A percentile compares a stretch with the other conserved stretches of the same genome.
Conservation (phyloP, 2,113 vertebrate species). For the Pelvicachromis taeniatus region DNA sequence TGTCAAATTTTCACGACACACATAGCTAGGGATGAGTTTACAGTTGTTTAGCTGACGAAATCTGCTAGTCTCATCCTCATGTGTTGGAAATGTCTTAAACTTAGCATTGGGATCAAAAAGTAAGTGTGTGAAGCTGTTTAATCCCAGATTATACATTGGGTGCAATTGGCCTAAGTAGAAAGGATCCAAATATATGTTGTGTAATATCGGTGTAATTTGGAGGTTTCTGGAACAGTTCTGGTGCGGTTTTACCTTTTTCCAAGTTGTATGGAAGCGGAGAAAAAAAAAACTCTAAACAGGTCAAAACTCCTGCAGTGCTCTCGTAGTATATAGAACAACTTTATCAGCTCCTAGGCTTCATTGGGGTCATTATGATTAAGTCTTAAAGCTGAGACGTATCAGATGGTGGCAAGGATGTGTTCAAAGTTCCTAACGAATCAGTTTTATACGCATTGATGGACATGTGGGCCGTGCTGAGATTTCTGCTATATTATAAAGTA, state of each 20-base stretch:
- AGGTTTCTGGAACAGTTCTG: neutral
- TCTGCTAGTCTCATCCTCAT: neutral
- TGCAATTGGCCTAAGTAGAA: neutral
- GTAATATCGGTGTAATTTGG: neutral
- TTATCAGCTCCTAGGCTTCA: neutral
- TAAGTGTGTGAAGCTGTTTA: neutral
- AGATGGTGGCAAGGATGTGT: neutral
- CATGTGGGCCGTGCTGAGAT: neutral
- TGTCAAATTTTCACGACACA: neutral
- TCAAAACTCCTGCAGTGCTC: neutral
- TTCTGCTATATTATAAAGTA: neutral
- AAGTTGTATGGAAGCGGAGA: neutral
- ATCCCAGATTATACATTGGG: neutral
- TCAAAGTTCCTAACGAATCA: neutral
- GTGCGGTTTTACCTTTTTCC: neutral
- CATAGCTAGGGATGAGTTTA: neutral
- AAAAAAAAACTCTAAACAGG: neutral
- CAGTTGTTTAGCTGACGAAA: neutral
- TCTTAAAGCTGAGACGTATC: neutral
- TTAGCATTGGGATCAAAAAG: neutral
- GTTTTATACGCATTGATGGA: neutral
- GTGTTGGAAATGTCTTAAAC: neutral
- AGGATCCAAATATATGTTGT: neutral
- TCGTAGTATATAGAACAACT: neutral
- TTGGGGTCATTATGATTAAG: neutral